Base-by-base conservation (phyloP, 2,797 vertebrate genomes). In the Falco peregrinus region DNA sequence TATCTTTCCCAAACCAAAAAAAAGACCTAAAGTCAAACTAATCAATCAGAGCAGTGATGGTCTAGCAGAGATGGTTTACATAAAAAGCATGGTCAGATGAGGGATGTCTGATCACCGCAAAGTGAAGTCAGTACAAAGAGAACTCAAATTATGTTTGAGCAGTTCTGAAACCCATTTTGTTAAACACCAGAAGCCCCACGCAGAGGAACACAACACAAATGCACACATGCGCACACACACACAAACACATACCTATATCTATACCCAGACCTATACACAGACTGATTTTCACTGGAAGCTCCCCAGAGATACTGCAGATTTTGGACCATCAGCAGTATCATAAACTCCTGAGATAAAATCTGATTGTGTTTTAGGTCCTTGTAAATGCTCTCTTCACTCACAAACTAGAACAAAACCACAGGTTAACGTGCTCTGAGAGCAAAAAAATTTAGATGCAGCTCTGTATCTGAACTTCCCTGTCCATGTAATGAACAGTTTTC, bases 241-340 rank as follows among this genome's bases (percentile, higher is more conserved):
- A 8, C 10, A 18, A 6, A 13, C 1, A 14, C 4, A 25, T 5
- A 15, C 8, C 28, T 0, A 28, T 10, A 22, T 16, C 18, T 19
- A 16, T 22, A 29, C 9, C 43, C 17, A 16, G 16, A 25, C 9
- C 6, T 10, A 50, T 2, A 5, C 4, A 47, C 0, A n/a, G 5
- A 35, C 3, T 37, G 24, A n/a, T 56, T 77, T 64, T 48, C 20
- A 28, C 22, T 57, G 6, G 26, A 64, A 69, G 28, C 3, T 83
- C 7, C 35, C 4, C 26, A 57, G 25, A 60, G 10, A 18, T 43
- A 43, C 28, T 37, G 11, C 5, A 91, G 37, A 85, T 67, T 50
- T 59, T 84, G 8, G 10, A 65, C 19, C 6, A 79, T 33, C 6
- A 9, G 3, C 11, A 3, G 41, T 17, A 37, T 7, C 59, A 69